These are phyloP conservation scores for Pantelozetes paolii DNA, from an alignment of 2,888 invertebrate genomes.

Conservation along the genomic window DNA sequence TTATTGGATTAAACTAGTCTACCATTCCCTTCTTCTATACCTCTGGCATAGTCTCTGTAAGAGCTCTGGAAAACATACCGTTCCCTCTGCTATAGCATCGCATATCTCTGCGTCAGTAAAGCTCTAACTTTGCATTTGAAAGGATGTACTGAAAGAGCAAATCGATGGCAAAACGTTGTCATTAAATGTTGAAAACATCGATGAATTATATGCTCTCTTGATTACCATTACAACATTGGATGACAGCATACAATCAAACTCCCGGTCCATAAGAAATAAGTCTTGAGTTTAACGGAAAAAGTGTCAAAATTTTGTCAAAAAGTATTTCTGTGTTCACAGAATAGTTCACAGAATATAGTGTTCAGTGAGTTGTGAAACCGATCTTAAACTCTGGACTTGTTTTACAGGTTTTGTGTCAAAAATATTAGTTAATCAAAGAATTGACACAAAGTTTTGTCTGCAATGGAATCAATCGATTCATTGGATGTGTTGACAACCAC, in stretches of 20 bases:
- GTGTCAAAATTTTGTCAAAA: no score
- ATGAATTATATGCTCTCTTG: conserved; percentile 10
- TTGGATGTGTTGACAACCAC: no score
- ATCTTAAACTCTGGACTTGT: no score
- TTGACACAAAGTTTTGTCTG: no score
- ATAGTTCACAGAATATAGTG: no score
- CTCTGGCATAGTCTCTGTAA: neutral
- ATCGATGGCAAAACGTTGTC: conserved; percentile 3
- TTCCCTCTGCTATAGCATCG: neutral
- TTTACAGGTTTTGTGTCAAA: no score
- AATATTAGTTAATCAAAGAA: no score
- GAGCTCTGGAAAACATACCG: neutral
- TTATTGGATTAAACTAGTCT: conserved; percentile 26
- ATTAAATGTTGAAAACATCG: conserved; percentile 6
- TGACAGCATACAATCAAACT: conserved; percentile 1
- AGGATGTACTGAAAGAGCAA: neutral
- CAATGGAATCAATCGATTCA: no score
- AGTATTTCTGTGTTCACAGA: no score
- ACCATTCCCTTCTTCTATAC: neutral
- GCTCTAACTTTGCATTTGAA: conserved; percentile 2
- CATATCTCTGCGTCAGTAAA: neutral
- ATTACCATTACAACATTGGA: neutral
- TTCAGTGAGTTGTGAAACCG: no score
- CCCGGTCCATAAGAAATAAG: neutral
- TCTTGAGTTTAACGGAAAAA: neutral